Evolutionary conservation across 2,797 vertebrate species (phyloP).

Genomic region (Gila robusta): DNA sequence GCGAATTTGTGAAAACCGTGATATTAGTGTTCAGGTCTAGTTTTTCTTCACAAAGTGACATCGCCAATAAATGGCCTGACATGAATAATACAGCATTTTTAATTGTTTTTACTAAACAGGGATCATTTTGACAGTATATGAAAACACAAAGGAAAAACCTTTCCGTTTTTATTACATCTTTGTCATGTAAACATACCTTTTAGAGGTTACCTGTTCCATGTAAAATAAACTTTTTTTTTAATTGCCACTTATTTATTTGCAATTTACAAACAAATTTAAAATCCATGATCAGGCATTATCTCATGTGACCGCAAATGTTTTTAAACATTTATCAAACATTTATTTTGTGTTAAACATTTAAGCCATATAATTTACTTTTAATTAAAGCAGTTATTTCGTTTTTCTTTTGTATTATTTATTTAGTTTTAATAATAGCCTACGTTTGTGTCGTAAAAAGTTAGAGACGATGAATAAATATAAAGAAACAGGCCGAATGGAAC

Average conservation of each 20-base stretch:
- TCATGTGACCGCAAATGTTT: no score
- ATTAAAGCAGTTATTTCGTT: background rate
- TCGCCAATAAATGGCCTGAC: background rate
- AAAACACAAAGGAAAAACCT: background rate
- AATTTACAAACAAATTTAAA: background rate
- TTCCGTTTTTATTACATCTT: background rate
- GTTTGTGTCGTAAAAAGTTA: background rate
- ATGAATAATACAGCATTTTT: background rate
- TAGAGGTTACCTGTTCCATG: background rate
- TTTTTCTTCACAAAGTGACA: background rate
- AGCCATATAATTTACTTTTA: background rate
- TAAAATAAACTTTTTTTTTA: background rate
- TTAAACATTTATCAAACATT: no score
- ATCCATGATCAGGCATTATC: background rate
- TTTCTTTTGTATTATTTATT: background rate
- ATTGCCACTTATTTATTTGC: background rate
- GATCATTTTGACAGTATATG: background rate
- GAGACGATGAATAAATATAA: background rate
- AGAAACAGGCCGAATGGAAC: conserved; percentile 34
- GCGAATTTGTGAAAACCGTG: background rate
- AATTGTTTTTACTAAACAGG: background rate
- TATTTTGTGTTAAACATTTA: background rate
- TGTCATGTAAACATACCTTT: background rate
- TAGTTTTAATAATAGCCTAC: background rate
- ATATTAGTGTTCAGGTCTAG: background rate